A percentile compares a stretch with the other conserved stretches of the same genome.
phyloP scores from a whole-genome alignment of 2,113 vertebrate species.

The Percina caprodes region DNA sequence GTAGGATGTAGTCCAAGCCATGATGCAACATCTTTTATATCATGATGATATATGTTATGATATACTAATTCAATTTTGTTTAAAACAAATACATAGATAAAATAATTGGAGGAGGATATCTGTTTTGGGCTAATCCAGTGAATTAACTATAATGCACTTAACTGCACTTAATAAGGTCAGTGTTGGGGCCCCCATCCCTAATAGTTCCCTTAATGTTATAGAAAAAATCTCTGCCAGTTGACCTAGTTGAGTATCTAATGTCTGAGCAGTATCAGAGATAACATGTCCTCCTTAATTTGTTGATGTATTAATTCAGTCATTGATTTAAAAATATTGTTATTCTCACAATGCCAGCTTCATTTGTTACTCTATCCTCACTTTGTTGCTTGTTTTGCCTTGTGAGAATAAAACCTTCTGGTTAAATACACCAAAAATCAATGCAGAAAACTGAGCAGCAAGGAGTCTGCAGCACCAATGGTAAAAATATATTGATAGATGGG shows the following conservation, averaged over 20 bases:
- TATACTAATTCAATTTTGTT: neutral
- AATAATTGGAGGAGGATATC: neutral
- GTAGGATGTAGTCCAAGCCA: neutral
- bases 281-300: neutral
- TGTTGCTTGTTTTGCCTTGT: neutral
- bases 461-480: neutral
- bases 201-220: neutral
- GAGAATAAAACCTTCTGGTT: neutral
- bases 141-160: neutral
- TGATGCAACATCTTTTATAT: slow-evolving; percentile 7
- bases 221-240: neutral
- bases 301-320: neutral
- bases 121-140: neutral
- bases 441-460: neutral
- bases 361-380: neutral
- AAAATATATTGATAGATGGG: no score
- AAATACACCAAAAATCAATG: neutral
- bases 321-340: neutral
- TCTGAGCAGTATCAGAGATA: neutral
- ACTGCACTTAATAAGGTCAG: neutral
- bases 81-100: neutral
- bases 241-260: neutral
- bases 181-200: neutral
- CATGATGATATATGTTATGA: slow-evolving; percentile 3
- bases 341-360: neutral